Percentiles rank a stretch among this genome's conserved stretches.
Evolutionary conservation across 2,888 invertebrate genomes (phyloP).

Genomic region (Agrilus mali): DNA sequence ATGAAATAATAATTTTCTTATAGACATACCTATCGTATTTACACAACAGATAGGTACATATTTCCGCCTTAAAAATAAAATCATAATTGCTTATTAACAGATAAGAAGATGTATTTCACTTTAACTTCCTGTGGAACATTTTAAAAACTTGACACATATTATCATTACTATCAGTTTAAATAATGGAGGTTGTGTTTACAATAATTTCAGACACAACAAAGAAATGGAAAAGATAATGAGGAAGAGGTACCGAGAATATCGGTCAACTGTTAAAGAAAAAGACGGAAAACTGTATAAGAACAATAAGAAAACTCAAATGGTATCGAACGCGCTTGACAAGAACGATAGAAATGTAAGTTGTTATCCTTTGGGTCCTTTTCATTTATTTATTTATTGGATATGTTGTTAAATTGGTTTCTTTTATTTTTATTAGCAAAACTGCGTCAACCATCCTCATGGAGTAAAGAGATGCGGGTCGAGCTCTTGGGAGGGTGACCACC

Average conservation of each 20-base stretch:
- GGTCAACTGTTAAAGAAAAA: slow-evolving; percentile 35
- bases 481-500: slow-evolving; percentile 46
- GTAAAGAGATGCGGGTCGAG: slow-evolving; percentile 49
- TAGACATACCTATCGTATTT: too few species aligned
- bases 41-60: too few species aligned
- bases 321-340: slow-evolving; percentile 12
- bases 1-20: too few species aligned
- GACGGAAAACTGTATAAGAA: slow-evolving; percentile 23
- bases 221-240: slow-evolving; percentile 72
- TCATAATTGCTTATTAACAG: too few species aligned
- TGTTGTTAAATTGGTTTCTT: background rate
- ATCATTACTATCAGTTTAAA: too few species aligned
- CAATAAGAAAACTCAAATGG: slow-evolving; percentile 13
- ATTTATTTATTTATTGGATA: background rate
- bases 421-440: background rate
- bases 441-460: slow-evolving; percentile 34
- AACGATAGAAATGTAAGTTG: slow-evolving; percentile 11
- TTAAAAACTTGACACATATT: too few species aligned
- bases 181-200: slow-evolving; percentile 1
- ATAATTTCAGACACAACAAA: slow-evolving; percentile 53
- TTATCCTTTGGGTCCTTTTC: background rate
- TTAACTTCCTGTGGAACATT: too few species aligned
- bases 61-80: too few species aligned
- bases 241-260: slow-evolving; percentile 52
- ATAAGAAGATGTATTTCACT: too few species aligned